These are phyloP conservation scores for Lepidurus arcticus DNA, from an alignment of 1,140 invertebrate genomes.

Conservation along the genomic window DNA sequence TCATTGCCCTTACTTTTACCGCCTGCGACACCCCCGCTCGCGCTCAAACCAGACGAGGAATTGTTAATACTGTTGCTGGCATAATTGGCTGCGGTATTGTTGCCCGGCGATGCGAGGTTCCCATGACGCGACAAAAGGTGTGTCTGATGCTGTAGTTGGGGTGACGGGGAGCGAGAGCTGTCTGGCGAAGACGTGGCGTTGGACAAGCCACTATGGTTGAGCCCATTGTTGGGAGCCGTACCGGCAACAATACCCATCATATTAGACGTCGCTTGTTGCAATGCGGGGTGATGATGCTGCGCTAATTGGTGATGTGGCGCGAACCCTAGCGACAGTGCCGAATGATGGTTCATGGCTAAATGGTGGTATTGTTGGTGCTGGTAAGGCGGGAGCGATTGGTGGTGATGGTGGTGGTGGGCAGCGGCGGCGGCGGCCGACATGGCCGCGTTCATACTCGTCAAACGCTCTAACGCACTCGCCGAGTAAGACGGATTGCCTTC, in stretches of 20 bases:
- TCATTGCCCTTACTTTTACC: slow-evolving; percentile 36
- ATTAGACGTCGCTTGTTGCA: slow-evolving; percentile 15
- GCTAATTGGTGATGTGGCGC: slow-evolving; percentile 27
- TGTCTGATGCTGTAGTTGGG: slow-evolving; percentile 24
- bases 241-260: slow-evolving; percentile 13
- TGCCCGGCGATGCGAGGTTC: slow-evolving; percentile 24
- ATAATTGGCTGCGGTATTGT: neutral
- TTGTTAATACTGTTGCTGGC: slow-evolving; percentile 1
- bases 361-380: slow-evolving; percentile 32
- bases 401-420: slow-evolving; percentile 33
- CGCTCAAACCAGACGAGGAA: slow-evolving; percentile 1
- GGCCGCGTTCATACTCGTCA: slow-evolving; percentile 33
- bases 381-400: slow-evolving; percentile 25
- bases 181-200: slow-evolving; percentile 28
- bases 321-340: slow-evolving; percentile 24
- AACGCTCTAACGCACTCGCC: slow-evolving; percentile 31
- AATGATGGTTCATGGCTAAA: slow-evolving; percentile 26
- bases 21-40: neutral
- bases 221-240: slow-evolving; percentile 9
- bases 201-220: slow-evolving; percentile 29
- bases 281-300: slow-evolving; percentile 29
- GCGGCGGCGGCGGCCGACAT: slow-evolving; percentile 31
- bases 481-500: slow-evolving; percentile 27
- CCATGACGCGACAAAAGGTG: slow-evolving; percentile 21
- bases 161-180: slow-evolving; percentile 27